Conservation (phyloP, 2,797 vertebrate genomes). For the Takifugu ocellatus region DNA sequence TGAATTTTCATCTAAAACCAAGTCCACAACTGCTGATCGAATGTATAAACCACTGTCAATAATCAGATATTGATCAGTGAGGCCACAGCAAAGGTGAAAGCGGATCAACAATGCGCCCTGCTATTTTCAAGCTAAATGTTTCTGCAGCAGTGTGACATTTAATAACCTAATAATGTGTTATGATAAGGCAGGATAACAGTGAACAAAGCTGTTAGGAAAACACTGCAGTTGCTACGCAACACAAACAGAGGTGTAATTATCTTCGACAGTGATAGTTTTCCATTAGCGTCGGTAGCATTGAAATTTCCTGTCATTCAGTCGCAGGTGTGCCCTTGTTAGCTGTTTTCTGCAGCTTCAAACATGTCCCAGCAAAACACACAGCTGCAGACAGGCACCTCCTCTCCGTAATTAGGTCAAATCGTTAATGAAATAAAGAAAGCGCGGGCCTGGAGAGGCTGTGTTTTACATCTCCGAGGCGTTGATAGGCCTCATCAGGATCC, state of each 20-base stretch:
- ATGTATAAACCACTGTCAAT: no score
- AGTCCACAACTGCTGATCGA: no score
- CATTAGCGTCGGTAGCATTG: constrained; percentile 30
- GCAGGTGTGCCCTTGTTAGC: constrained; percentile 56
- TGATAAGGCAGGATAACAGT: background rate
- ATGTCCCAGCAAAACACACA: constrained; percentile 29
- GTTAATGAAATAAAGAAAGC: constrained; percentile 55
- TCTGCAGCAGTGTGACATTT: no score
- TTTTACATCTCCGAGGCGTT: constrained; percentile 67
- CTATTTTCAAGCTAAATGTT: no score
- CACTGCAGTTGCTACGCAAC: constrained; percentile 46
- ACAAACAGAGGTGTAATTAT: constrained; percentile 51
- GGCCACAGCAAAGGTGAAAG: no score
- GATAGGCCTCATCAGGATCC: constrained; percentile 60
- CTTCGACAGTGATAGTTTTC: constrained; percentile 46
- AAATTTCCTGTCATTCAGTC: constrained; percentile 44
- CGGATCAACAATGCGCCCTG: no score
- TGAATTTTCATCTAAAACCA: no score
- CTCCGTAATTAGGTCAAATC: constrained; percentile 46
- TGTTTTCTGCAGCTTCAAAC: constrained; percentile 38
- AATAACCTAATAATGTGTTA: background rate
- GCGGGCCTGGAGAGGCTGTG: constrained; percentile 42
- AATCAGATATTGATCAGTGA: no score
- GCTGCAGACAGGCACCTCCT: constrained; percentile 13
- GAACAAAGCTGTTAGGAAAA: constrained; percentile 23